These are phyloP conservation scores for Bathynomus jamesi DNA, from an alignment of 1,140 invertebrate species.

Conservation along the genomic window DNA sequence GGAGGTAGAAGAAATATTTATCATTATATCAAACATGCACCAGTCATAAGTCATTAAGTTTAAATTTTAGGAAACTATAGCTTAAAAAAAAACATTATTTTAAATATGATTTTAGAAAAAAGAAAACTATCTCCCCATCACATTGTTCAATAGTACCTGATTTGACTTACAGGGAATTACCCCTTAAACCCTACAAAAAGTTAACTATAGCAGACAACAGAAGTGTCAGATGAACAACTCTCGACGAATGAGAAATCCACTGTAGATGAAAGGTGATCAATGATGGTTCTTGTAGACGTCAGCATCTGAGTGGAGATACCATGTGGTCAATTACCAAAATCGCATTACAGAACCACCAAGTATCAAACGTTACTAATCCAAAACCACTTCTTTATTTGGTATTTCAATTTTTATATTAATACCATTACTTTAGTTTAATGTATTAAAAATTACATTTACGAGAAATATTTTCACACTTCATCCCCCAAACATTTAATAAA, in stretches of 20 bases:
- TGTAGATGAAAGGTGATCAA: slow-evolving; percentile 16
- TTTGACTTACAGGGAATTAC: slow-evolving; percentile 14
- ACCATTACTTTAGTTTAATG: slow-evolving; percentile 6
- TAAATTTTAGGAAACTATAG: slow-evolving; percentile 15
- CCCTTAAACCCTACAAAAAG: neutral
- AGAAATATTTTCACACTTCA: no score
- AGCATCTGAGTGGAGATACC: slow-evolving; percentile 39
- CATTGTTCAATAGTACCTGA: slow-evolving; percentile 27
- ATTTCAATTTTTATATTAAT: neutral
- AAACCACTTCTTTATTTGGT: neutral
- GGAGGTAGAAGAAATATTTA: slow-evolving; percentile 13
- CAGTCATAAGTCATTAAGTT: slow-evolving; percentile 26
- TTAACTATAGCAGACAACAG: neutral
- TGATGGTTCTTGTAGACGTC: slow-evolving; percentile 23
- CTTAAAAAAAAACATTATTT: slow-evolving; percentile 22
- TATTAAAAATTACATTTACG: no score
- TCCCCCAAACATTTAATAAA: no score
- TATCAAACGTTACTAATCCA: neutral
- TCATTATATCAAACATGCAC: slow-evolving; percentile 35
- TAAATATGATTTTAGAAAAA: neutral
- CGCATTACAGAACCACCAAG: slow-evolving; percentile 3
- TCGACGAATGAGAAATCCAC: slow-evolving; percentile 27
- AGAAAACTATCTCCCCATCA: slow-evolving; percentile 4
- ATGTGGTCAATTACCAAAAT: slow-evolving; percentile 35
- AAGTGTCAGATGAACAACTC: neutral